These are phyloP conservation scores for Lutjanus argentimaculatus DNA, from an alignment of 2,797 vertebrate genomes.

Conservation along the genomic window DNA sequence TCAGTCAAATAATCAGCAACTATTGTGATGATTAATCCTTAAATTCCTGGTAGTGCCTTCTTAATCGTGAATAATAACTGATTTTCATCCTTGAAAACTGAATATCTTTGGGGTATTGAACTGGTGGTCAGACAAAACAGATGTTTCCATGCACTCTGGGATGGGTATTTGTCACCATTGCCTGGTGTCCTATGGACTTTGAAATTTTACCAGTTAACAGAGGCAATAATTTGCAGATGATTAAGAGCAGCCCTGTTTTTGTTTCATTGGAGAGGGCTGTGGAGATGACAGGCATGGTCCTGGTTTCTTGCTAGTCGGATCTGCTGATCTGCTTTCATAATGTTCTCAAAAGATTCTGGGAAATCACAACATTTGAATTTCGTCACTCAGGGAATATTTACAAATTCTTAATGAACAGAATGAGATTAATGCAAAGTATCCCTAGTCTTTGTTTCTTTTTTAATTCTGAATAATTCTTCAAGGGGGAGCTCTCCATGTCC, in stretches of 20 bases:
- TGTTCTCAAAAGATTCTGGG: background rate
- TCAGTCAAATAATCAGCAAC: background rate
- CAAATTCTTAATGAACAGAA: background rate
- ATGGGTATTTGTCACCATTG: background rate
- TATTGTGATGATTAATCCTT: background rate
- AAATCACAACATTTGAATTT: background rate
- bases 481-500: slow-evolving; percentile 92
- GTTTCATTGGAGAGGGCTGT: background rate
- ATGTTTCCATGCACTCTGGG: background rate
- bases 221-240: too few species aligned
- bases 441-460: background rate
- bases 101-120: background rate
- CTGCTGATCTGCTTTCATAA: background rate
- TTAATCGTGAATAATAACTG: background rate
- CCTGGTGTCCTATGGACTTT: background rate
- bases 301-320: background rate
- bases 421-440: background rate
- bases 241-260: too few species aligned
- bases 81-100: background rate
- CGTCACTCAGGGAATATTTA: too few species aligned
- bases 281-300: background rate
- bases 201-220: too few species aligned
- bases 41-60: background rate
- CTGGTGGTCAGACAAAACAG: background rate
- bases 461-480: slow-evolving; percentile 16